Evolutionary conservation across 2,797 vertebrate genomes (phyloP), one percentile per base, ranked within the genome.

Genomic region (Sciaenops ocellatus): DNA sequence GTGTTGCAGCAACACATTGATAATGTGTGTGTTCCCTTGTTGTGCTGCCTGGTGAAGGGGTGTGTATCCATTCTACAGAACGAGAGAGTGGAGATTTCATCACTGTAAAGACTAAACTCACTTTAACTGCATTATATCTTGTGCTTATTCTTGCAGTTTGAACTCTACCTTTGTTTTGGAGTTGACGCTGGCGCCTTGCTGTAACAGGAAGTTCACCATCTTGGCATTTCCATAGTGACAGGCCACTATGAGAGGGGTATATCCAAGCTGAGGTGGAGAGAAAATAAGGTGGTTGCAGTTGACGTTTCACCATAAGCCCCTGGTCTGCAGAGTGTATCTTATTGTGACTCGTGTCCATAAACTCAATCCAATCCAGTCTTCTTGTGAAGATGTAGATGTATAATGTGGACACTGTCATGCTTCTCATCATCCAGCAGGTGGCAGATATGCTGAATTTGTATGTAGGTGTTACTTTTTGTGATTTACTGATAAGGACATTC

Each of bases 221-320:
- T 99, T 99, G 61, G 96, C 96, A 79, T 99, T 99, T 76, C 98
- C 98, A 85, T 99, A 98, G 76, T 99, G 98, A 85, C 98, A 99
- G n/a, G 98, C 98, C 84, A 99, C 97, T 72, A 99, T 99, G 59
- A 99, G 94, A 90, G 98, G 97, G 1, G 97, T 99, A 74, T 99
- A 99, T 22, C 98, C 98, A 1, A 98, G 97, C 98, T 99, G 93
- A 65, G 26, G 76, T 4, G 38, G 60, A 30, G 6, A 63, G 26
- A 76, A 20, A 54, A 51, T n/a, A 22, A 70, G 22, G 38, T 12
- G 11, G 34, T 24, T 26, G 52, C 1, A 38, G 5, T 26, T 2
- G 26, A 9, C 8, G 34, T 38, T 38, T 38, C 3, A 38, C 34
- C 34, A 38, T 38, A 38, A 38, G 8, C 34, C 9, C 34, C 34